Evolutionary conservation across 2,113 vertebrate genomes (phyloP).

Genomic region (Myotis yumanensis): DNA sequence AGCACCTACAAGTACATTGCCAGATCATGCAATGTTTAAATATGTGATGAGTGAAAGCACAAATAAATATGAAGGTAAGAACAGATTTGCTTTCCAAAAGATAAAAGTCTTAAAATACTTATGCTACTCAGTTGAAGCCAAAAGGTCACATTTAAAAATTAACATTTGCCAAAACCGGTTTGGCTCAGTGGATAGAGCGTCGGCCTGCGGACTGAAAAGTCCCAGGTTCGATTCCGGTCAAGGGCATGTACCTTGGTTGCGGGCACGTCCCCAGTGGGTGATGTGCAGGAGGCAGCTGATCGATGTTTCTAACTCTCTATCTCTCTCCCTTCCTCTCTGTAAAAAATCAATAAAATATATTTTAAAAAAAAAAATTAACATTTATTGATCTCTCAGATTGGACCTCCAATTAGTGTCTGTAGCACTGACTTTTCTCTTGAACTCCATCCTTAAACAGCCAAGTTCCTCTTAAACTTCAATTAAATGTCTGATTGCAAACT

Average conservation of each 20-base stretch:
- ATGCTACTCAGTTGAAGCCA: not conserved
- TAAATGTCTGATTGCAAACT: not conserved
- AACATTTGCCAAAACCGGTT: too few relatives aligned
- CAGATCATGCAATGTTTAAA: not conserved
- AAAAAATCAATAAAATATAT: too few relatives aligned
- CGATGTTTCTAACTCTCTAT: too few relatives aligned
- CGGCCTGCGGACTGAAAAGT: too few relatives aligned
- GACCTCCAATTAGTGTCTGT: not conserved
- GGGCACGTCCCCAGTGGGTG: too few relatives aligned
- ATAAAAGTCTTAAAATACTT: not conserved
- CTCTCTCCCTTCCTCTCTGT: too few relatives aligned
- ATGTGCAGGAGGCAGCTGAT: too few relatives aligned
- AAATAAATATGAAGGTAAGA: not conserved
- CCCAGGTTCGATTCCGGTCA: too few relatives aligned
- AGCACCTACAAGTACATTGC: not conserved
- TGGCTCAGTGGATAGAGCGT: too few relatives aligned
- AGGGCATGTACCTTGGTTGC: too few relatives aligned
- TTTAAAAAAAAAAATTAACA: not conserved
- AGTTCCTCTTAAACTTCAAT: not conserved
- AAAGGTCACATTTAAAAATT: not conserved
- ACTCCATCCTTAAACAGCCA: not conserved
- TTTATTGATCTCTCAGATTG: not conserved
- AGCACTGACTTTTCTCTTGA: not conserved
- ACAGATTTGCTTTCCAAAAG: not conserved
- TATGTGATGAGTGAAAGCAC: not conserved